Conservation (phyloP, 2,888 invertebrate species). For the Zaprionus obscuricornis region DNA sequence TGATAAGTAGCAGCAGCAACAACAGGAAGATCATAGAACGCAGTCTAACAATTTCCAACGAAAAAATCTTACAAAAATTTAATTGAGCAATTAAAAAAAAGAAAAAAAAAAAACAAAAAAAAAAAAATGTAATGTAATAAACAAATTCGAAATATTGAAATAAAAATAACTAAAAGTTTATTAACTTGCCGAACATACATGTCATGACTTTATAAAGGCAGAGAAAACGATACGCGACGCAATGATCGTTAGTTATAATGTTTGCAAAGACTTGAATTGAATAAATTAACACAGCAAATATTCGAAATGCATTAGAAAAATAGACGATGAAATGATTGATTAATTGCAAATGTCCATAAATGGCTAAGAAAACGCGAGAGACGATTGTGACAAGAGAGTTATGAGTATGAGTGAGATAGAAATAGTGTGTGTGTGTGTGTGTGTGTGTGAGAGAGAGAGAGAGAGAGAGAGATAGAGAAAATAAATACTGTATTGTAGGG, state of each 20-base stretch:
- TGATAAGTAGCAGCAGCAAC: no score
- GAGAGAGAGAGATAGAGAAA: no score
- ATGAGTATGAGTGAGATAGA: no score
- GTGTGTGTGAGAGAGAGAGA: no score
- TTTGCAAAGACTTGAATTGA: constrained; percentile 28
- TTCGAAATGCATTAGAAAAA: constrained; percentile 19
- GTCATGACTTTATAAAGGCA: constrained; percentile 40
- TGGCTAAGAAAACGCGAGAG: no score
- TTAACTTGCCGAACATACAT: constrained; percentile 23
- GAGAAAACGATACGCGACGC: constrained; percentile 36
- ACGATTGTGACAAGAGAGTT: constrained; percentile 1
- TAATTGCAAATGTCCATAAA: constrained; percentile 48
- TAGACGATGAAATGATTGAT: constrained; percentile 45
- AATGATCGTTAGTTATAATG: constrained; percentile 19
- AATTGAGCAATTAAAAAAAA: no score
- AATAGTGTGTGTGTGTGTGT: no score
- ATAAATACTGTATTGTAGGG: no score
- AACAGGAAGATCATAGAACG: no score
- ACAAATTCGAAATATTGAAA: neutral
- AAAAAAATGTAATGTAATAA: neutral
- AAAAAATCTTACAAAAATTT: no score
- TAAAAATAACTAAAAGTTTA: constrained; percentile 16
- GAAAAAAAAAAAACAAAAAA: neutral
- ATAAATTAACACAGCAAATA: constrained; percentile 35
- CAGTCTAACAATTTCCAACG: no score